phyloP scores from a whole-genome alignment of 2,888 invertebrate species.

The Mythimna lalbum region DNA sequence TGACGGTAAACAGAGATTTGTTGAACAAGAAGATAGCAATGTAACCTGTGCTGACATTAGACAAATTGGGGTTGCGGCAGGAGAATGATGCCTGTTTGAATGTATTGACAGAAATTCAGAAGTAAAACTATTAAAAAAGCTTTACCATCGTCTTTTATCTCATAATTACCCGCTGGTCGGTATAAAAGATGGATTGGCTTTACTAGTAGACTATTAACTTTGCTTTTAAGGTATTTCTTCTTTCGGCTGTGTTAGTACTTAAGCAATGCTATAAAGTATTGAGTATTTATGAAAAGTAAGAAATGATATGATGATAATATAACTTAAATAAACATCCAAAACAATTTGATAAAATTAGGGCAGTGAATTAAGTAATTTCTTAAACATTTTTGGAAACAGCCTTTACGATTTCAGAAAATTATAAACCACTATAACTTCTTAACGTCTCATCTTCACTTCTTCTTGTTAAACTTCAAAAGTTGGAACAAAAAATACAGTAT shows the following conservation, averaged over 20 bases:
- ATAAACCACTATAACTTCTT: too few species aligned
- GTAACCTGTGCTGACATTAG: neutral
- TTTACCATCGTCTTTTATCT: neutral
- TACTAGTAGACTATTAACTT: neutral
- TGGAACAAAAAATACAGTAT: neutral
- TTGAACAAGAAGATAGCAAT: neutral
- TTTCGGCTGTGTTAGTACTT: too few species aligned
- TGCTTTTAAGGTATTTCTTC: too few species aligned
- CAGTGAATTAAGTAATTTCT: neutral
- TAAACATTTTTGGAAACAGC: neutral
- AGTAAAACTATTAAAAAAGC: neutral
- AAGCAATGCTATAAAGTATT: too few species aligned
- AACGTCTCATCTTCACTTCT: neutral
- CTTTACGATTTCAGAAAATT: neutral
- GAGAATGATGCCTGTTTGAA: neutral
- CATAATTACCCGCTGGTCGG: too few species aligned
- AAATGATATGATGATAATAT: too few species aligned
- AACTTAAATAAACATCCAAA: neutral
- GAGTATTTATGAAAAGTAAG: too few species aligned
- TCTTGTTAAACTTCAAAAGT: neutral
- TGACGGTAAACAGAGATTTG: neutral
- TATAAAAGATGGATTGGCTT: too few species aligned
- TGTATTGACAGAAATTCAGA: neutral
- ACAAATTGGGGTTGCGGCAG: neutral
- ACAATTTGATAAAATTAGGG: neutral